Evolutionary conservation across 2,113 vertebrate genomes (phyloP).

Genomic region (Oostethus manadensis): DNA sequence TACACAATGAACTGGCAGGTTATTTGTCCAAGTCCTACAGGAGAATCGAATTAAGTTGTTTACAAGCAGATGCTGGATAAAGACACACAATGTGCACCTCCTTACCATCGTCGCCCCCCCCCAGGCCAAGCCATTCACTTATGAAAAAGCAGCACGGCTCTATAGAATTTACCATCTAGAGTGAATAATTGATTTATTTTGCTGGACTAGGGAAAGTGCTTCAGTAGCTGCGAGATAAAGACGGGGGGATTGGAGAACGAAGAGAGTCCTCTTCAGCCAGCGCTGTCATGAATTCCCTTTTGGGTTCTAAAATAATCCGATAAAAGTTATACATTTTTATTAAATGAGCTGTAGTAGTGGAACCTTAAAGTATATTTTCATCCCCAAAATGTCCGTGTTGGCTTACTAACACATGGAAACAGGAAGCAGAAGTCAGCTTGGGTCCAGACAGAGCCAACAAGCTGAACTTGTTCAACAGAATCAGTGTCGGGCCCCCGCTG

Average conservation of each 20-base stretch:
- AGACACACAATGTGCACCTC: constrained; percentile 28
- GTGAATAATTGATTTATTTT: constrained; percentile 51
- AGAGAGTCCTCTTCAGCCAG: not conserved
- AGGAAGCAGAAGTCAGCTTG: no score
- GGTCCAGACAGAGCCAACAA: no score
- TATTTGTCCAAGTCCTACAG: constrained; percentile 23
- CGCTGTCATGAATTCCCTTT: no score
- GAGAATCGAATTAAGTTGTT: constrained; percentile 53
- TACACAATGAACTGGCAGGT: constrained; percentile 27
- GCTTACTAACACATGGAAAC: no score
- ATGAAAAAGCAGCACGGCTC: constrained; percentile 8
- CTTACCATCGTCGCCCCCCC: not conserved
- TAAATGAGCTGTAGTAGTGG: no score
- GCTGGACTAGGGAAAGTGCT: not conserved
- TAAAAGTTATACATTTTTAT: no score
- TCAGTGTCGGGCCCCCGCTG: no score
- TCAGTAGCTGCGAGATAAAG: not conserved
- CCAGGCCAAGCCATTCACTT: constrained; percentile 22
- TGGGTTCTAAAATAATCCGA: no score
- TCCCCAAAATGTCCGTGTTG: no score
- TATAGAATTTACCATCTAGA: constrained; percentile 51
- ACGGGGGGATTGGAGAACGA: not conserved
- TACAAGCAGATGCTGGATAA: constrained; percentile 50
- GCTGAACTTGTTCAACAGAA: no score
- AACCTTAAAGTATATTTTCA: no score